Base-by-base conservation (phyloP, 2,888 invertebrate genomes). In the Drosophila stalkeri region DNA sequence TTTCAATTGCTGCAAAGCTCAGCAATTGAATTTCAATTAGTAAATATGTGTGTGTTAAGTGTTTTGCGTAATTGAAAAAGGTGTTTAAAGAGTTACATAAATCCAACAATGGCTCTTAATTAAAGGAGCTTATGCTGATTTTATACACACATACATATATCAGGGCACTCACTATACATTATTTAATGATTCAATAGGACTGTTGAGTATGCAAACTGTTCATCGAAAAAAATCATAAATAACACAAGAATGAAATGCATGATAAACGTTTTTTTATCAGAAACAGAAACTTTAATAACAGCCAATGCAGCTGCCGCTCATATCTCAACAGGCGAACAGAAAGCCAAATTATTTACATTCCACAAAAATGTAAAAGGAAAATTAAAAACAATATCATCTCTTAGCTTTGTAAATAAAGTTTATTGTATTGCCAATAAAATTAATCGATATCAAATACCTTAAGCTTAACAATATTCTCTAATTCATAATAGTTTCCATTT, bases 1-100 rank as follows among this genome's bases (percentile, higher is more conserved):
- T 66, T 62, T 67, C 41, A 41, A 75, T 47, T 60, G 55, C 59
- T 57, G 52, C 63, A 55, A 41, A 57, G 75, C 60, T 56, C 16
- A 31, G 55, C 60, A n/a, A 59, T 68, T 43, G 44, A 71, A 72
- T 76, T 75, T 76, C 76, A 75, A 76, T 76, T 75, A 57, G 44
- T 18, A 49, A 57, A 61, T 39, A 47, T 35, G 31, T 11, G 31
- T 14, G 31, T 14, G 20, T 56, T 41, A 20, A 44, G 35, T 44
- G 35, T 35, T 64, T n/a, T 18, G 39, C 20, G 44, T 44, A 14
- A 18, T 59, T 49, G 31, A 1, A 27, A 9, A 35, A 41, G 23
- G 51, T 27, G 31, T 12, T 43, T 49, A 14, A 16, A 41, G 31
- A 47, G 60, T 39, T 61, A n/a, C 47, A 33, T 33, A 6, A 51